Conservation (phyloP, 2,797 vertebrate species). For the Brotula barbata region DNA sequence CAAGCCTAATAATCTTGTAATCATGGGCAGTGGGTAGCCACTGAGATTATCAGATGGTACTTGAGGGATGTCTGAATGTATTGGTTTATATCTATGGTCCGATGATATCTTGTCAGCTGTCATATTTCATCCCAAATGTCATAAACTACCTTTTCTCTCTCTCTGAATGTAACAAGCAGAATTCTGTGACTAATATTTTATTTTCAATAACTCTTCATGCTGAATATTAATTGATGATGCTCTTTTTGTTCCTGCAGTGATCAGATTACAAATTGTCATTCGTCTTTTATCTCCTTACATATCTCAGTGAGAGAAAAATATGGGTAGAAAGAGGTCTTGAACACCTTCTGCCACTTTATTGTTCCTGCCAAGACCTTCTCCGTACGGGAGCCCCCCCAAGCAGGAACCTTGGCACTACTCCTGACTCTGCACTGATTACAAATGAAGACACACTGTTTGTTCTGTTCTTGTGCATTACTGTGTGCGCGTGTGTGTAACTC, state of each 20-base stretch:
- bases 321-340: conserved; percentile 49
- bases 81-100: not conserved
- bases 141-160: not conserved
- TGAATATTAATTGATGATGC: conserved; percentile 6
- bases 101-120: not conserved
- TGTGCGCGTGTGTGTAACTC: conserved; percentile 23
- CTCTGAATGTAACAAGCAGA: conserved; percentile 1
- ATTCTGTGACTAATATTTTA: not conserved
- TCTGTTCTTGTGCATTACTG: conserved; percentile 42
- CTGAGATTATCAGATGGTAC: too few species aligned
- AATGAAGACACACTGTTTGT: conserved; percentile 68
- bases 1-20: too few species aligned
- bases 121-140: not conserved
- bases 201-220: conserved; percentile 19
- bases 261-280: conserved; percentile 10
- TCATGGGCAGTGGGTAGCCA: too few species aligned
- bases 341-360: conserved; percentile 61
- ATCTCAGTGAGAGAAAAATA: conserved; percentile 5
- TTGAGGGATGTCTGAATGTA: too few species aligned
- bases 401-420: conserved; percentile 56
- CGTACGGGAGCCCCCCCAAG: conserved; percentile 53
- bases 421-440: conserved; percentile 59
- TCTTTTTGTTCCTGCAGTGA: conserved; percentile 2
- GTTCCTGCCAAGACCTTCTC: conserved; percentile 65
- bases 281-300: conserved; percentile 17